Evolutionary conservation across 2,113 vertebrate genomes (phyloP).

Genomic region (Caranx ignobilis): DNA sequence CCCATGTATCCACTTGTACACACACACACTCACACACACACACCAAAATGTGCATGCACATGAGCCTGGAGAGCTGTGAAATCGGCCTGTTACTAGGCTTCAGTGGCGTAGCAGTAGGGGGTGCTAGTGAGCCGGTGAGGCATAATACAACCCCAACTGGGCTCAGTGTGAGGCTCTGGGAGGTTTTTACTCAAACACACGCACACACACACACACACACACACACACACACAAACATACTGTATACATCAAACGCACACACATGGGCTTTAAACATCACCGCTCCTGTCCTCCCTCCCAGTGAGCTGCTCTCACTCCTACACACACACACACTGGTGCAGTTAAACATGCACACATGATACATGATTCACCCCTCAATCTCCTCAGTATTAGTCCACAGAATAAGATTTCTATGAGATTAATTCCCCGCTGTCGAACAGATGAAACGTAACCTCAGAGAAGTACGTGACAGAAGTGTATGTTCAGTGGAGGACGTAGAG

Average conservation of each 20-base stretch:
- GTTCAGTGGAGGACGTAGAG: slow-evolving; percentile 5
- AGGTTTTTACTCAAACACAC: slow-evolving; percentile 17
- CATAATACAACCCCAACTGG: slow-evolving; percentile 33
- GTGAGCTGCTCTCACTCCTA: background rate
- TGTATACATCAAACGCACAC: slow-evolving; percentile 23
- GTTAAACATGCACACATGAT: slow-evolving; percentile 10
- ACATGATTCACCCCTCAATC: slow-evolving; percentile 18
- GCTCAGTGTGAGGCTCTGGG: slow-evolving; percentile 30
- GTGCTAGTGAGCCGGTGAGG: slow-evolving; percentile 69
- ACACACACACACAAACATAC: slow-evolving; percentile 10
- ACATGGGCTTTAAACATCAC: slow-evolving; percentile 9
- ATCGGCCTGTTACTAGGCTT: slow-evolving; percentile 52
- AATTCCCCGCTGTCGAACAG: slow-evolving; percentile 30
- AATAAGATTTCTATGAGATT: slow-evolving; percentile 46
- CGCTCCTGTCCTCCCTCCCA: background rate
- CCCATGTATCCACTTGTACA: slow-evolving; percentile 27
- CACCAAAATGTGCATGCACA: slow-evolving; percentile 18
- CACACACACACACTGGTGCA: slow-evolving; percentile 4
- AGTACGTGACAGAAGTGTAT: slow-evolving; percentile 4
- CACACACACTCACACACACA: slow-evolving; percentile 25
- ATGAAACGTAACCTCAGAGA: slow-evolving; percentile 19
- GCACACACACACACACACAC: slow-evolving; percentile 35
- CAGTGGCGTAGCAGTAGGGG: slow-evolving; percentile 69
- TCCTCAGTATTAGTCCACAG: slow-evolving; percentile 17
- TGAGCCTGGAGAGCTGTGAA: slow-evolving; percentile 39